Evolutionary conservation across 2,113 vertebrate species (phyloP).

Genomic region (Aythya baeri): DNA sequence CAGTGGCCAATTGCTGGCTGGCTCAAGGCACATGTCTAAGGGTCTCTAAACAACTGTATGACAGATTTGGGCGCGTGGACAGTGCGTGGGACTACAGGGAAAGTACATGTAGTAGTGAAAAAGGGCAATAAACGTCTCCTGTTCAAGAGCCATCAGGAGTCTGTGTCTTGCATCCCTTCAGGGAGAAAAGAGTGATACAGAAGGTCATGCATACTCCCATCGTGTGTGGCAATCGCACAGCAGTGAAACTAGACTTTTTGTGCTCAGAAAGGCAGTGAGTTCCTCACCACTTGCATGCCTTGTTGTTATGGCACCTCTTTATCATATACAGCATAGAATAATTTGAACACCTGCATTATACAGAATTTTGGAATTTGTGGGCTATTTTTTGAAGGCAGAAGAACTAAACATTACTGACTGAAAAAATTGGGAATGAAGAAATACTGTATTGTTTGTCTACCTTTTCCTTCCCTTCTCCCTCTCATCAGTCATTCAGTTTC

Average conservation of each 20-base stretch:
- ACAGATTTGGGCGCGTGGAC: no score
- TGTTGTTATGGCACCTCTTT: background rate
- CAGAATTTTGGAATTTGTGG: background rate
- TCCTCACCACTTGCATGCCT: background rate
- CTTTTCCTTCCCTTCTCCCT: background rate
- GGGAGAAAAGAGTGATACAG: background rate
- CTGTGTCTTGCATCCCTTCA: no score
- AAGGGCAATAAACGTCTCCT: no score
- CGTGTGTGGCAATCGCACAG: background rate
- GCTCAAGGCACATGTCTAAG: no score
- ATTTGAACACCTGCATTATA: background rate
- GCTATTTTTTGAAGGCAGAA: background rate
- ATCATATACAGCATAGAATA: background rate
- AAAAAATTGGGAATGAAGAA: background rate
- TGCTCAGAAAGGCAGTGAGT: background rate
- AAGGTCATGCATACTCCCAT: background rate
- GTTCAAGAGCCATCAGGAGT: no score
- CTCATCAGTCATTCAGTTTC: background rate
- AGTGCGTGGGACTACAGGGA: no score
- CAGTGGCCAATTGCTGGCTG: no score
- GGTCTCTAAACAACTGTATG: no score
- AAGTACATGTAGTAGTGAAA: no score
- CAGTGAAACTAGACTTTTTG: background rate
- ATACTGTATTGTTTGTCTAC: background rate
- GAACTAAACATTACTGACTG: background rate